phyloP scores from a whole-genome alignment of 2,888 invertebrate genomes.

The Psylliodes chrysocephalus region DNA sequence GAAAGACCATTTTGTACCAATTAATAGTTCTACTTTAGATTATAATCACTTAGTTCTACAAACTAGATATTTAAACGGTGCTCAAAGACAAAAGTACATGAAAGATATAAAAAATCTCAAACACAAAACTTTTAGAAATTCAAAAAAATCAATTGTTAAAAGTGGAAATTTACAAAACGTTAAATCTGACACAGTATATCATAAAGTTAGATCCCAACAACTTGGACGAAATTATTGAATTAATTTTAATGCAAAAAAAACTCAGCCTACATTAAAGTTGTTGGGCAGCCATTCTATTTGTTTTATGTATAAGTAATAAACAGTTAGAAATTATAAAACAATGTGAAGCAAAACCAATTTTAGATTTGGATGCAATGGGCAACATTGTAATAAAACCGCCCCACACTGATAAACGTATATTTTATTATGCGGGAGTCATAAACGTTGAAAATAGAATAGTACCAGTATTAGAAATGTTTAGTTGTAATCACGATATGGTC shows the following conservation, averaged over 20 bases:
- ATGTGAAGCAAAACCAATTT: background rate
- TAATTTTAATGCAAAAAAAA: constrained; percentile 14
- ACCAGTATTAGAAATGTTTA: constrained; percentile 12
- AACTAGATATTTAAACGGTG: constrained; percentile 17
- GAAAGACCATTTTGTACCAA: background rate
- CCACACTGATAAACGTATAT: constrained; percentile 9
- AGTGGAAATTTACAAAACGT: no score
- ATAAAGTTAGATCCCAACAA: no score
- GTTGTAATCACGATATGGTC: constrained; percentile 20
- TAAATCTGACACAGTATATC: no score
- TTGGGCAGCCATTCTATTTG: constrained; percentile 21
- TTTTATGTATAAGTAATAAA: constrained; percentile 14
- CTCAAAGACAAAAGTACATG: no score
- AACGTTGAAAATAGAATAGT: constrained; percentile 13
- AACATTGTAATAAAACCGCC: constrained; percentile 20
- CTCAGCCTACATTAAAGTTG: constrained; percentile 8
- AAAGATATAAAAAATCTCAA: constrained; percentile 6
- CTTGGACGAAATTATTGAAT: no score
- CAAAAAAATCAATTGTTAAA: no score
- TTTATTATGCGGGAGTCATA: constrained; percentile 26
- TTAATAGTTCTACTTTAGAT: constrained; percentile 6
- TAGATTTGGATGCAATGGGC: constrained; percentile 27
- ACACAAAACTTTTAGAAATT: background rate
- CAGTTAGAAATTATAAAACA: constrained; percentile 21
- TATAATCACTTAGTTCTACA: constrained; percentile 6